Evolutionary conservation across 2,113 vertebrate species (phyloP).

Genomic region (Perccottus glenii): DNA sequence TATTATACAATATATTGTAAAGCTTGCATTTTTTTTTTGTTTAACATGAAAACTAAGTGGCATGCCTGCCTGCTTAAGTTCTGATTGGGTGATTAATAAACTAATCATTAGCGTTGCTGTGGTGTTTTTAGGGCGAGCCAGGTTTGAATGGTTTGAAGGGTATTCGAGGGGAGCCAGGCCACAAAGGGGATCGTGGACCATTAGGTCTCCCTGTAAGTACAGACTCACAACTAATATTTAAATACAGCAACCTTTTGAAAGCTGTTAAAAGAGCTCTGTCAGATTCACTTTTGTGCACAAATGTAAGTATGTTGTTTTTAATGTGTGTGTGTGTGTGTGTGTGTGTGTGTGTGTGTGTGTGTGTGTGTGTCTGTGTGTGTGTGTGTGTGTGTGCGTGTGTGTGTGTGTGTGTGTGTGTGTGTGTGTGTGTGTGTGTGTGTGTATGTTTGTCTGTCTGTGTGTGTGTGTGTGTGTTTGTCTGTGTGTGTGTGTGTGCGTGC

Average conservation of each 20-base stretch:
- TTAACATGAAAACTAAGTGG: not conserved
- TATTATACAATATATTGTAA: not conserved
- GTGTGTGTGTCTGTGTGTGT: too few relatives aligned
- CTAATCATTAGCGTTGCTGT: not conserved
- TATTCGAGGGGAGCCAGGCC: constrained; percentile 92
- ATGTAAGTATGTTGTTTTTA: constrained; percentile 2
- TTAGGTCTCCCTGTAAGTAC: constrained; percentile 99
- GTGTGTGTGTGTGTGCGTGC: too few relatives aligned
- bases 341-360: too few relatives aligned
- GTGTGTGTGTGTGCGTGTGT: too few relatives aligned
- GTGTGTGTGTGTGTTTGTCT: too few relatives aligned
- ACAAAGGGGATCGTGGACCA: constrained; percentile 98
- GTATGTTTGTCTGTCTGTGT: too few relatives aligned
- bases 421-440: too few relatives aligned
- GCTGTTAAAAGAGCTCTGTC: not conserved
- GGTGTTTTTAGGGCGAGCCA: constrained; percentile 89
- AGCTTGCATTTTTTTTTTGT: not conserved
- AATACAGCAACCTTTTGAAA: constrained; percentile 6
- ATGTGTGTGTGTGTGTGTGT: constrained; percentile 6
- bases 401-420: too few relatives aligned
- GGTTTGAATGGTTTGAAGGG: constrained; percentile 97
- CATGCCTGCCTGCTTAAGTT: not conserved
- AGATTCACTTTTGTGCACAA: constrained; percentile 2
- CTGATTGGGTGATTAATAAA: not conserved
- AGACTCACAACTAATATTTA: constrained; percentile 68